A percentile compares a stretch with the other conserved stretches of the same genome.
Conservation (phyloP, 1,140 invertebrate genomes). For the Sinella curviseta region DNA sequence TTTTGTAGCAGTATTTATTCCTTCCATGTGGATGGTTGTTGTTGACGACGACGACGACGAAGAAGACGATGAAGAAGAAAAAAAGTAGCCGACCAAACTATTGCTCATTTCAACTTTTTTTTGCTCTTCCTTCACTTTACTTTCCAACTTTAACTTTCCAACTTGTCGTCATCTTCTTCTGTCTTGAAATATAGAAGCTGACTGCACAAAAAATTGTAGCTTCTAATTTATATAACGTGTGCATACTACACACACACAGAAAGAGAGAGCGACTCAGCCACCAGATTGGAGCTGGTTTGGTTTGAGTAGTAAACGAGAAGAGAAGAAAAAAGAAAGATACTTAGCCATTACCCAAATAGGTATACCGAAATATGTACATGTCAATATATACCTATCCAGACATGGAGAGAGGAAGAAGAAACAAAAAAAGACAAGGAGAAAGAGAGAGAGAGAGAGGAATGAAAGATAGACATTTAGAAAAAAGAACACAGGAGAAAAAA, state of each 20-base stretch:
- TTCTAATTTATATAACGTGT: conserved; percentile 16
- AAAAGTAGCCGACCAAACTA: conserved; percentile 24
- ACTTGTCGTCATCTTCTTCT: conserved; percentile 28
- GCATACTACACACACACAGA: too few relatives aligned
- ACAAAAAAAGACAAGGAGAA: background rate
- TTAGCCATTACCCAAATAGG: too few relatives aligned
- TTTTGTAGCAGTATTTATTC: background rate
- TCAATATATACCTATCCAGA: too few relatives aligned
- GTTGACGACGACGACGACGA: background rate
- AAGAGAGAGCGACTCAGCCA: background rate
- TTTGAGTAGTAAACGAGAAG: too few relatives aligned
- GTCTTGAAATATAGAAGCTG: conserved; percentile 24
- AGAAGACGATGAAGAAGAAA: background rate
- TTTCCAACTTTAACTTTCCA: conserved; percentile 42
- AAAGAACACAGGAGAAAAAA: background rate
- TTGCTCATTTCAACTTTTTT: conserved; percentile 40
- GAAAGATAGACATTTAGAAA: background rate
- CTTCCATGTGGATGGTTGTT: conserved; percentile 8
- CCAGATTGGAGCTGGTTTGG: conserved; percentile 14
- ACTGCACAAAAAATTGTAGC: conserved; percentile 17
- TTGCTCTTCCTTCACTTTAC: conserved; percentile 32
- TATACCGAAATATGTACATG: too few relatives aligned
- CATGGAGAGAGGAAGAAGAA: too few relatives aligned
- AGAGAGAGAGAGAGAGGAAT: background rate
- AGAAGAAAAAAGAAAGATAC: too few relatives aligned